These are phyloP conservation scores for Phoenicopterus ruber DNA, from an alignment of 2,113 vertebrate genomes.

Conservation along the genomic window DNA sequence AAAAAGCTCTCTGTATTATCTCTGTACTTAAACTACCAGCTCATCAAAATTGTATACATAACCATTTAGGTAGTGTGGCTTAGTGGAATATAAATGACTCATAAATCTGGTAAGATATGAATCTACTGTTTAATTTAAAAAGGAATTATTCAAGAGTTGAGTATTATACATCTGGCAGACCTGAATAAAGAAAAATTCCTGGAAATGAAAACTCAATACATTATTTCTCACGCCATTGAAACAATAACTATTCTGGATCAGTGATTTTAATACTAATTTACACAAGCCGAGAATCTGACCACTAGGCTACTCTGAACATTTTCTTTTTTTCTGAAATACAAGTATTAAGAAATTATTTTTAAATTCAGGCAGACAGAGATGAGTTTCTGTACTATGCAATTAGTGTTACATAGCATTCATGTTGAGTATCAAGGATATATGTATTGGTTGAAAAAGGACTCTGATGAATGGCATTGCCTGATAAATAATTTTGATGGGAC, in stretches of 20 bases:
- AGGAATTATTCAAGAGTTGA: conserved; percentile 34
- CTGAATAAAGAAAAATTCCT: conserved; percentile 11
- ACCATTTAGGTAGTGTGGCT: conserved; percentile 16
- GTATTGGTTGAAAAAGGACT: not conserved
- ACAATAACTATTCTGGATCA: not conserved
- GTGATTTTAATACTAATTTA: conserved; percentile 11
- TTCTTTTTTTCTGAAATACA: not conserved
- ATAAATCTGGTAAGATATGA: conserved; percentile 27
- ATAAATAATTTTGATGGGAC: not conserved
- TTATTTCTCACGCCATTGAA: not conserved
- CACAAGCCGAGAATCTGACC: not conserved
- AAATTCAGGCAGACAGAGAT: not conserved
- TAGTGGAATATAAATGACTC: conserved; percentile 51
- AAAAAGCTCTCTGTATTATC: conserved; percentile 21
- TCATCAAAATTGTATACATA: conserved; percentile 48
- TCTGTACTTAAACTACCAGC: conserved; percentile 36
- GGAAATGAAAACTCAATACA: not conserved
- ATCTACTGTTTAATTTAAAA: conserved; percentile 46
- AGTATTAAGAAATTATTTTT: conserved; percentile 12
- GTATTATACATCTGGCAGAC: not conserved
- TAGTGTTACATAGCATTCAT: not conserved
- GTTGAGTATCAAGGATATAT: not conserved
- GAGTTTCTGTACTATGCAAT: not conserved
- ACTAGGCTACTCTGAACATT: not conserved
- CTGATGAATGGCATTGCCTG: not conserved